Base-by-base conservation (phyloP, 2,113 vertebrate genomes). In the Anser brachyrhynchus region DNA sequence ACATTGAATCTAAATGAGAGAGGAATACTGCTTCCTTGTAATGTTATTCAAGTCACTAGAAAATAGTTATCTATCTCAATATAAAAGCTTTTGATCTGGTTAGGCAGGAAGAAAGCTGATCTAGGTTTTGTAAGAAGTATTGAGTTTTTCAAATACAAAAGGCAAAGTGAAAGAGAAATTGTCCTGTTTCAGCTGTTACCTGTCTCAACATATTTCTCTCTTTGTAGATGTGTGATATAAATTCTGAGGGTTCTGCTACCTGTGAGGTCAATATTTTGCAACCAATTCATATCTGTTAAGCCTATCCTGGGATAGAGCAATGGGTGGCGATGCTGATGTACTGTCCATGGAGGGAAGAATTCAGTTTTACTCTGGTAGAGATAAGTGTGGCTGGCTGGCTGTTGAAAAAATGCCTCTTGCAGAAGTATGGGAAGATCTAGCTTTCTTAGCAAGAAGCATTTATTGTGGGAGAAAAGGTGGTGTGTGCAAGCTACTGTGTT, bases 81-180 rank as follows among this genome's bases (percentile, higher is more conserved):
- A 70, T 75, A 79, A 95, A 94, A 92, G 74, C 84, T 90, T 95
- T 91, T 94, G 84, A 92, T 95, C 65, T 64, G 31, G 80, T 95
- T 95, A 93, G 62, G 77, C 61, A 82, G 71, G 62, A 88, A 64
- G 49, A 96, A 95, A 94, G 70, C 80, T 3, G 5, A 22, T 89
- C 74, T 82, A 79, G 74, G 14, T 76, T 96, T 92, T 85, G 28
- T 71, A 73, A 79, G 43, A 86, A 66, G 64, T 73, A 62, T 2
- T 93, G 87, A 85, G 51, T 79, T 95, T 92, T 91, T 91, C 77
- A 83, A 91, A 94, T 76, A 89, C 11, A 70, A 46, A 93, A 92
- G 58, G 64, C 54, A 71, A 94, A 84, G 28, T 41, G 49, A 70
- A 92, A 88, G 72, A 88, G 89, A 86, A 94, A 64, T 70, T 73